Conservation (phyloP, 2,113 vertebrate genomes). For the Numenius arquata region DNA sequence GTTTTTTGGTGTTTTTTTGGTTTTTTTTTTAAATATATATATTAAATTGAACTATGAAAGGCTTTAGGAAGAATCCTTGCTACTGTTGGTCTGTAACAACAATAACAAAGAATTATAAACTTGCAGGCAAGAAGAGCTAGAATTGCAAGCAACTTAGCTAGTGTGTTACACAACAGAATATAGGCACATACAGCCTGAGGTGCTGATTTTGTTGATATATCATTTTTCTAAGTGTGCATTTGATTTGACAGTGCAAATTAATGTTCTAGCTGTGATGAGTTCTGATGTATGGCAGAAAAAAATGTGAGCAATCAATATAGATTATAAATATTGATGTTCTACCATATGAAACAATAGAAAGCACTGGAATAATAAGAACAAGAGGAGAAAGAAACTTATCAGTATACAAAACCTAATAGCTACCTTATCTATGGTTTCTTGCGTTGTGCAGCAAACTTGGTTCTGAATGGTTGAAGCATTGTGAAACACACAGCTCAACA, state of each 20-base stretch:
- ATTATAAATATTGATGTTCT: slow-evolving; percentile 9
- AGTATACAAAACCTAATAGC: background rate
- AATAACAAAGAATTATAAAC: background rate
- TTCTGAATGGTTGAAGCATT: background rate
- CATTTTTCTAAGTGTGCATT: background rate
- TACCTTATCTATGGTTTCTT: background rate
- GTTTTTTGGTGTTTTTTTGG: too few species aligned
- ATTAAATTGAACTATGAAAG: background rate
- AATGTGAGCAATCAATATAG: background rate
- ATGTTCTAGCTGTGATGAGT: background rate
- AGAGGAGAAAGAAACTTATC: background rate
- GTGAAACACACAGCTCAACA: background rate
- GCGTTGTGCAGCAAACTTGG: background rate
- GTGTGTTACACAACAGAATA: background rate
- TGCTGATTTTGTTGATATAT: background rate
- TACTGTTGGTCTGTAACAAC: background rate
- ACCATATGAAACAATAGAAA: background rate
- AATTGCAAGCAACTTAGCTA: background rate
- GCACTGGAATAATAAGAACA: background rate
- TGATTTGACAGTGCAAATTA: background rate
- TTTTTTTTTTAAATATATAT: background rate
- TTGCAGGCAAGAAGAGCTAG: background rate
- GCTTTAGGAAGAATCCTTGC: background rate
- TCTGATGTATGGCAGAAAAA: background rate
- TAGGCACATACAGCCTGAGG: background rate